Evolutionary conservation across 2,113 vertebrate genomes (phyloP), one percentile per base, ranked within the genome.

Genomic region (Sceloporus tristichus): DNA sequence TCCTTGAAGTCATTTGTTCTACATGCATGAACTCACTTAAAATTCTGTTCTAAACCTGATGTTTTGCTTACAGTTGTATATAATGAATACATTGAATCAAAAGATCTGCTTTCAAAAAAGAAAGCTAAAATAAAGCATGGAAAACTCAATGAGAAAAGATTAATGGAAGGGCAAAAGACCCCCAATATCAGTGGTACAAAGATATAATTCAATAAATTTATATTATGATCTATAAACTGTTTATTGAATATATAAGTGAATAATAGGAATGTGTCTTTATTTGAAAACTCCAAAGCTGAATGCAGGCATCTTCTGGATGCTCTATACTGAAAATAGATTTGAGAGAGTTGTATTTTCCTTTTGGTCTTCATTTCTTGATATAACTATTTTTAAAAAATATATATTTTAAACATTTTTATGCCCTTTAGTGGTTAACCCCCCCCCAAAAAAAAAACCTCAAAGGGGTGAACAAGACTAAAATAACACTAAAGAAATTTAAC

Each of bases 281-380:
- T 88, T 21, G 18, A 88, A 84, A 48, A 27, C 66, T 9, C 80
- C 81, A 91, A 90, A 42, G 87, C 18, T 90, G 56, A 40, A 81
- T 34, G 34, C 59, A 38, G 62, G 59, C 80, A 48, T 71, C 66
- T 48, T n/a, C 48, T 54, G 53, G 48, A 38, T 81, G 34, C 19
- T 81, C 56, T 19, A 4, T 73, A 5, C 2, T 48, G 40, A 59
- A 66, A 91, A 8, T 25, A 19, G 23, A 76, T 5, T 66, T 25
- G 5, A 0, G 0, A 84, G 68, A 90, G 68, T 10, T 85, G 9
- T 6, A 48, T 73, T 0, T 8, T 48, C 48, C 48, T 48, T 48
- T 54, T 74, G 79, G 7, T 18, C 2, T 11, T 0, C 4, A 68
- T 9, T 9, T 88, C 13, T 85, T 54, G 70, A 23, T 53, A 54